Conservation (phyloP, 1,140 invertebrate species). For the Batillaria attramentaria region DNA sequence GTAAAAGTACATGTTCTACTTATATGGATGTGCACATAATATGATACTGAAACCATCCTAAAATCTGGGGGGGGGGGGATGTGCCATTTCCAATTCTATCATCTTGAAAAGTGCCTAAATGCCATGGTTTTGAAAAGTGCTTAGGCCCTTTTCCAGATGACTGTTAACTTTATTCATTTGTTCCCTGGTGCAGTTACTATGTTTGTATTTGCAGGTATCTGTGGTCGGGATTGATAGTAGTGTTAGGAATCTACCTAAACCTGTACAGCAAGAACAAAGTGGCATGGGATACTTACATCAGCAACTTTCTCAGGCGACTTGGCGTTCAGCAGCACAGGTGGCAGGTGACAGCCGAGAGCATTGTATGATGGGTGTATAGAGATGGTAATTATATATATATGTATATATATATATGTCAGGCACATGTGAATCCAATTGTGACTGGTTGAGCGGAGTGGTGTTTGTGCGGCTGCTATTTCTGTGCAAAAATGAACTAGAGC, state of each 20-base stretch:
- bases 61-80: too few relatives aligned
- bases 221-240: constrained; percentile 89
- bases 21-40: too few relatives aligned
- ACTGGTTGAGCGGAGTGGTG: too few relatives aligned
- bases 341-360: constrained; percentile 33
- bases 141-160: background rate
- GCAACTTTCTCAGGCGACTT: constrained; percentile 13
- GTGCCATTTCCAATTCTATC: too few relatives aligned
- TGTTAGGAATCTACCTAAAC: constrained; percentile 93
- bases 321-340: constrained; percentile 19
- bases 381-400: background rate
- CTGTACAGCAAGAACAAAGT: constrained; percentile 82
- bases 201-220: constrained; percentile 84
- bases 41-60: too few relatives aligned
- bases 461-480: too few relatives aligned
- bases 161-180: background rate
- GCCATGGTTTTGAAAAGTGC: too few relatives aligned
- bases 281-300: constrained; percentile 62
- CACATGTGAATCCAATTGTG: background rate
- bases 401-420: background rate
- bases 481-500: too few relatives aligned
- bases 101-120: too few relatives aligned
- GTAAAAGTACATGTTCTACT: constrained; percentile 67
- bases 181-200: background rate
- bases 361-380: constrained; percentile 37